Evolutionary conservation across 2,888 invertebrate genomes (phyloP), one percentile per base, ranked within the genome.

Genomic region (Dryomyza anilis): DNA sequence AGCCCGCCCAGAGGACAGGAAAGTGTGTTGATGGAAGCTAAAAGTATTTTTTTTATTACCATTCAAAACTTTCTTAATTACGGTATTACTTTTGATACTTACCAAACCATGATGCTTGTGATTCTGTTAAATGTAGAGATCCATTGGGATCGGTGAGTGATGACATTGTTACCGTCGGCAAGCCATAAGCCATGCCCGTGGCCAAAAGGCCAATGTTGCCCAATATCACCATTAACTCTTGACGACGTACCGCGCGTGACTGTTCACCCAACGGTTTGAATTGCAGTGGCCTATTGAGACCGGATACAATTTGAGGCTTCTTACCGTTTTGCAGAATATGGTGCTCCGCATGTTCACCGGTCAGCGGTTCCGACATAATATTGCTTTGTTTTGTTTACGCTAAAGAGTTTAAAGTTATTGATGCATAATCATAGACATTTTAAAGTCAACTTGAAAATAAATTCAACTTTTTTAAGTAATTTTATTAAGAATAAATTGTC

Each of bases 71-170:
- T n/a, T n/a, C n/a, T n/a, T n/a, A n/a, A n/a, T n/a, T n/a, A n/a
- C n/a, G n/a, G n/a, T n/a, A n/a, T n/a, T n/a, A n/a, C n/a, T n/a
- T n/a, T n/a, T n/a, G 39, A n/a, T n/a, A 56, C 71, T 73, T 73
- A 80, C 80, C 79, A 71, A 81, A 84, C 83, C 83, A 84, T 2
- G 83, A 77, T 6, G 75, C 77, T 66, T 84, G 76, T 2, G 76
- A 69, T 1, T 53, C 36, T 7, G 70, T 72, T n/a, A 84, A 69
- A 62, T 76, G 69, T 2, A 79, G 74, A 1, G 72, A 30, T 56
- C 81, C 78, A 4, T 69, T 71, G 10, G 70, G 55, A 63, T 76
- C 75, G 5, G 67, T 79, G 7, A 84, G 71, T 53, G 81, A 78
- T 3, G 63, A 56, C 27, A 80, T 61, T 1, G 79, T 76, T 1